phyloP scores from a whole-genome alignment of 2,888 invertebrate species.

The Scaptomyza tumidula region DNA sequence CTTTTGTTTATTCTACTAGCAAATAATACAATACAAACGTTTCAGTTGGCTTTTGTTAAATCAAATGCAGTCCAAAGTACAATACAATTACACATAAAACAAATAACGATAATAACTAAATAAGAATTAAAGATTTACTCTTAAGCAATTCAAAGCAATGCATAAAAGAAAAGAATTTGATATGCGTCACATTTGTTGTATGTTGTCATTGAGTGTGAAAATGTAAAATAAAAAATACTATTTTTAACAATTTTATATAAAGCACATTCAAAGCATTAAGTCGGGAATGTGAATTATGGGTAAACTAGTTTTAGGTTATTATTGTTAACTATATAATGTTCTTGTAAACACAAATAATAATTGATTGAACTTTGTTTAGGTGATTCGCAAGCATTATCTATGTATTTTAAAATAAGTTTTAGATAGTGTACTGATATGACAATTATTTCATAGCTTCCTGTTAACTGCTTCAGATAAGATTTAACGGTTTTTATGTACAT shows the following conservation, averaged over 20 bases:
- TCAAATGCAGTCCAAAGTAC: conserved; percentile 57
- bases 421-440: conserved; percentile 42
- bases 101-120: conserved; percentile 60
- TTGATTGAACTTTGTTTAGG: conserved; percentile 38
- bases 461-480: conserved; percentile 25
- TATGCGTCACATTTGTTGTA: conserved; percentile 13
- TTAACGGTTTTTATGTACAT: neutral
- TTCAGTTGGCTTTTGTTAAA: conserved; percentile 49
- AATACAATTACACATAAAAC: conserved; percentile 16
- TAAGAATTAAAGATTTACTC: conserved; percentile 26
- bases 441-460: conserved; percentile 38
- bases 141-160: conserved; percentile 16
- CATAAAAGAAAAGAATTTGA: neutral
- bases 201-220: neutral
- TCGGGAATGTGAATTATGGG: too few species aligned
- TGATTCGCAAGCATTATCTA: conserved; percentile 29
- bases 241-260: neutral
- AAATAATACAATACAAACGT: conserved; percentile 24
- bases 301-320: neutral
- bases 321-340: neutral
- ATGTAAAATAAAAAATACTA: neutral
- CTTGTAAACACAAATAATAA: conserved; percentile 11
- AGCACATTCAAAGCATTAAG: neutral
- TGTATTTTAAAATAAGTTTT: conserved; percentile 7
- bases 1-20: conserved; percentile 37